Base-by-base conservation (phyloP, 2,113 vertebrate genomes). In the Pyrgilauda ruficollis region DNA sequence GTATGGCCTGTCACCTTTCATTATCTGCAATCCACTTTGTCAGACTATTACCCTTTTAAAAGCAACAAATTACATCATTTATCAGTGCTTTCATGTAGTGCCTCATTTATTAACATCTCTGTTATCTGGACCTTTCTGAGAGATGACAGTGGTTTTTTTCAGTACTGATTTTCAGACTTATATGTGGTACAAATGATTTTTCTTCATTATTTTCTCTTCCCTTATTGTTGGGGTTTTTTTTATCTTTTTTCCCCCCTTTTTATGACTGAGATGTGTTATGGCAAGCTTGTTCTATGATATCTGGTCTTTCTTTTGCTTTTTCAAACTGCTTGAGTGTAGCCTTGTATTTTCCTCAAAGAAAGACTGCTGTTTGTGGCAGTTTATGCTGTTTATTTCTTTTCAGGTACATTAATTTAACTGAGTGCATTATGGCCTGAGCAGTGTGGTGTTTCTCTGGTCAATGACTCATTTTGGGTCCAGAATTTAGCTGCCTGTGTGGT, bases 371-470 rank as follows among this genome's bases (percentile, higher is more conserved):
- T 94, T n/a, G 73, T 94, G 66, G n/a, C 37, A 41, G 39, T 41
- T 41, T 12, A 41, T 41, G 39, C 39, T 41, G 39, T 41, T 41
- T 41, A 63, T 61, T 89, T 92, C 44, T 97, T 96, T 87, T 97
- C 67, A 89, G 84, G 72, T 93, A 81, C 3, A 7, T 94, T 96
- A 95, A 96, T 96, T 97, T 97, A 96, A 97, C 85, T 1, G 28
- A 93, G 59, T 5, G 4, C 63, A 44, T 93, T 91, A 72, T 82
- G 43, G 94, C 74, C 62, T 86, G 82, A 95, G 50, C 87, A 75
- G 44, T 30, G 7, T 64, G 72, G 56, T 87, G 47, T 93, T 97
- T 97, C 94, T 90, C 87, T 93, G 92, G 55, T 91, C 96, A 96
- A 85, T 95, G 64, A 90, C 94, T 97, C 46, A 26, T 95, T 63